Evolutionary conservation across 1,140 invertebrate species (phyloP), one percentile per base, ranked within the genome.

Genomic region (Euwallacea similis): DNA sequence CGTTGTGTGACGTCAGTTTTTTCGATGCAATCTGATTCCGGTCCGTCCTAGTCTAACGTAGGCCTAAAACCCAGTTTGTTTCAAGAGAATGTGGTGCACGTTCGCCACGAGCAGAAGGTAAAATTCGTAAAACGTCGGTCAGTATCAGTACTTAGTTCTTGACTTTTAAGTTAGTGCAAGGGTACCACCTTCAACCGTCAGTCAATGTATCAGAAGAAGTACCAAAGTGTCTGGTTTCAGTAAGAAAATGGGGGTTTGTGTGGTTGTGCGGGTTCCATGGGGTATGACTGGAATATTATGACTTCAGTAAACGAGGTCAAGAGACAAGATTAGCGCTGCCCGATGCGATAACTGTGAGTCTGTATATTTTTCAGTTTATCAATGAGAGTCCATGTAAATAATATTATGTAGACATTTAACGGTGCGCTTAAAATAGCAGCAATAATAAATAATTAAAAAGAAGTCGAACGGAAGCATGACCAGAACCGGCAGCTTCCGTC

Each of bases 1-100:
- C 21, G 21, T 33, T 33, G 21, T 33, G 21, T 33, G 21, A 33
- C 21, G 21, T 33, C 21, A 33, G 1, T 33, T 33, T 33, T 33
- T 33, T 33, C 21, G 21, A 33, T 33, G 21, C 21, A 33, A 33
- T 33, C 46, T 2, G 13, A 43, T 33, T 61, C 42, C 59, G 59
- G 59, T 42, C 42, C 8, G 59, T 61, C 8, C 33, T 3, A 9
- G 7, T 11, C 21, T 61, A 61, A 41, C 59, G 59, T 43, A 61
- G 59, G 59, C 42, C 42, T 42, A 61, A 43, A 61, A 61, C 59
- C 21, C 55, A 10, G 13, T 33, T 41, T 61, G 33, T 61, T 11
- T 61, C 11, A 16, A 61, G 59, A 61, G 42, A 61, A 61, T 43
- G 59, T 43, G 59, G 59, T 61, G 21, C 59, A 61, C 59, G 59